phyloP scores from a whole-genome alignment of 2,797 vertebrate species.

The Poecilia picta region DNA sequence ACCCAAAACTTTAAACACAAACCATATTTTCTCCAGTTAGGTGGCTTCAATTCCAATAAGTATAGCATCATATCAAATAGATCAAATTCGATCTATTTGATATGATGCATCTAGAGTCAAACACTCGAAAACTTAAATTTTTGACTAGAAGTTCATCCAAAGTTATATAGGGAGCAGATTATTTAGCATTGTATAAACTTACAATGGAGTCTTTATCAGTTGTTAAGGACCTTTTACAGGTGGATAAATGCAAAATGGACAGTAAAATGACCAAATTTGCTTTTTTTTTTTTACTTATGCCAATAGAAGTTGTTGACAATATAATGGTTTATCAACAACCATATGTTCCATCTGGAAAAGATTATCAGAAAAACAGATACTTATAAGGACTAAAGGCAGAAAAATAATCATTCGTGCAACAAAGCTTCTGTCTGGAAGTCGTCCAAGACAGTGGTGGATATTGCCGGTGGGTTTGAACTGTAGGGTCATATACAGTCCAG shows the following conservation, averaged over 20 bases:
- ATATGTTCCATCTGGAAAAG: slow-evolving; percentile 1
- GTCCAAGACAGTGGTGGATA: slow-evolving; percentile 45
- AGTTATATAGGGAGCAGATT: background rate
- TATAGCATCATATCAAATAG: background rate
- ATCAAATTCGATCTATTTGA: background rate
- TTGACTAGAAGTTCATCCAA: background rate
- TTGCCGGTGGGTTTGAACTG: slow-evolving; percentile 48
- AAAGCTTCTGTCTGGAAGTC: slow-evolving; percentile 51
- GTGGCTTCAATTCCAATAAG: background rate
- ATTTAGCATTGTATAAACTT: background rate
- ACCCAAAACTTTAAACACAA: background rate
- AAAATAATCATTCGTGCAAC: slow-evolving; percentile 37
- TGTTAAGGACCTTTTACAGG: background rate
- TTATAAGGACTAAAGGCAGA: slow-evolving; percentile 23
- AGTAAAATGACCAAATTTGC: background rate
- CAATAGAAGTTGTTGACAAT: background rate
- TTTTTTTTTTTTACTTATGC: background rate
- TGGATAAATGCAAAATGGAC: background rate
- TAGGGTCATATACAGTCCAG: slow-evolving; percentile 51
- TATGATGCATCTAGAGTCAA: background rate
- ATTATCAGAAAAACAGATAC: slow-evolving; percentile 24
- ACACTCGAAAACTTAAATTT: background rate
- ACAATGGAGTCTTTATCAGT: background rate
- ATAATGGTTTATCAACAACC: background rate
- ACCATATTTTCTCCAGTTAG: background rate